These are phyloP conservation scores for Yponomeuta sedellus DNA, from an alignment of 2,888 invertebrate genomes.

Conservation along the genomic window DNA sequence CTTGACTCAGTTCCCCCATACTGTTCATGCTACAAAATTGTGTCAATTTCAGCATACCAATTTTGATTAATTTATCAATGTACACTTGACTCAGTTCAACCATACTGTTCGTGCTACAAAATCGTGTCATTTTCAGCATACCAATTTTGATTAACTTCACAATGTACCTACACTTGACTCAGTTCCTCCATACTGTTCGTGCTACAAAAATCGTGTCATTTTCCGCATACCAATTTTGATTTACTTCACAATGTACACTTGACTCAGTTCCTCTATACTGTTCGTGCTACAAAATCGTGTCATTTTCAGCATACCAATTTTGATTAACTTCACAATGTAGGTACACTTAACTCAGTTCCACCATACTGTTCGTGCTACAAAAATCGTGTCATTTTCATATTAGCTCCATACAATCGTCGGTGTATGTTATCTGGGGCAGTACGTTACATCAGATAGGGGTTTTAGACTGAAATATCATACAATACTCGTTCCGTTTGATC, in stretches of 20 bases:
- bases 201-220: too few relatives aligned
- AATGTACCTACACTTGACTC: neutral
- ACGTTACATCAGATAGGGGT: neutral
- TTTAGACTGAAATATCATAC: neutral
- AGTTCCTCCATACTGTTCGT: neutral
- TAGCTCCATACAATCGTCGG: neutral
- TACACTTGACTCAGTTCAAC: neutral
- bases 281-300: neutral
- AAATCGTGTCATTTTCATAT: slow-evolving; percentile 3
- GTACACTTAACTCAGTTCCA: neutral
- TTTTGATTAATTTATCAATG: neutral
- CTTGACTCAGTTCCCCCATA: neutral
- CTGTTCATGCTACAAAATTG: neutral
- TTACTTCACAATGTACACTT: neutral
- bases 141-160: neutral
- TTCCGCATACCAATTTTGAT: neutral
- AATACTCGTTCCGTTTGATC: neutral
- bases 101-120: neutral
- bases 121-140: too few relatives aligned
- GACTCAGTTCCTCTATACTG: neutral
- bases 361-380: neutral
- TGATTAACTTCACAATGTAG: neutral
- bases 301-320: neutral
- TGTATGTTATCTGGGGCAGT: neutral
- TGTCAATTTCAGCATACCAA: neutral